phyloP scores from a whole-genome alignment of 1,140 invertebrate genomes.

The Meloidogyne exigua region DNA sequence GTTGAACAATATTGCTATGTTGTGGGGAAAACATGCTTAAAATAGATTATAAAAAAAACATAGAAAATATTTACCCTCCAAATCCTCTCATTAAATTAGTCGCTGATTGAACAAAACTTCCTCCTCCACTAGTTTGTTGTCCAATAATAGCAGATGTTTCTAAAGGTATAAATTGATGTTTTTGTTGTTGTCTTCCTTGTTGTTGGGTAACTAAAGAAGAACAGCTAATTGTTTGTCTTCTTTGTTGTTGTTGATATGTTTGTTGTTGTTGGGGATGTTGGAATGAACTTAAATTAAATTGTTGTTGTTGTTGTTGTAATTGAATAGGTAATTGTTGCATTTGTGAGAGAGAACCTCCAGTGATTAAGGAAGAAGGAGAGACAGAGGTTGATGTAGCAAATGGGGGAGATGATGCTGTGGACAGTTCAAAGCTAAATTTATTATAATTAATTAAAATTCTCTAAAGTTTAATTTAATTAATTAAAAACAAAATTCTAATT shows the following conservation, averaged over 20 bases:
- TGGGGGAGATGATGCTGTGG: not conserved
- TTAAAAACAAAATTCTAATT: not conserved
- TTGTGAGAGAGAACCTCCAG: conserved; percentile 5
- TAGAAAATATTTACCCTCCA: not conserved
- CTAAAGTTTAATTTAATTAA: not conserved
- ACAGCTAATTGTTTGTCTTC: not conserved
- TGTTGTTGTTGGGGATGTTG: not conserved
- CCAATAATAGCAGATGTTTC: conserved; percentile 9
- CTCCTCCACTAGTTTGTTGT: not conserved
- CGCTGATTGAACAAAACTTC: conserved; percentile 19
- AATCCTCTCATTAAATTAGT: conserved; percentile 30
- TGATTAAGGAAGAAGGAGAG: not conserved
- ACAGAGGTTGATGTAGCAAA: not conserved
- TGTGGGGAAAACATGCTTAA: not conserved
- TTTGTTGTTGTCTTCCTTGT: not conserved
- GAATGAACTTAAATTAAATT: not conserved
- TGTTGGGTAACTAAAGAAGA: not conserved
- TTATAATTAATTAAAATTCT: not conserved
- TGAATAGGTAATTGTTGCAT: conserved; percentile 1
- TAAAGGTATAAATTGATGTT: not conserved
- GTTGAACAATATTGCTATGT: not conserved
- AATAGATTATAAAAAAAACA: too few relatives aligned
- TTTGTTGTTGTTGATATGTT: conserved; percentile 12
- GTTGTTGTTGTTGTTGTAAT: not conserved
- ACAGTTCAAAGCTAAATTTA: not conserved